Base-by-base conservation (phyloP, 1,140 invertebrate species). In the Meloidogyne floridensis region DNA sequence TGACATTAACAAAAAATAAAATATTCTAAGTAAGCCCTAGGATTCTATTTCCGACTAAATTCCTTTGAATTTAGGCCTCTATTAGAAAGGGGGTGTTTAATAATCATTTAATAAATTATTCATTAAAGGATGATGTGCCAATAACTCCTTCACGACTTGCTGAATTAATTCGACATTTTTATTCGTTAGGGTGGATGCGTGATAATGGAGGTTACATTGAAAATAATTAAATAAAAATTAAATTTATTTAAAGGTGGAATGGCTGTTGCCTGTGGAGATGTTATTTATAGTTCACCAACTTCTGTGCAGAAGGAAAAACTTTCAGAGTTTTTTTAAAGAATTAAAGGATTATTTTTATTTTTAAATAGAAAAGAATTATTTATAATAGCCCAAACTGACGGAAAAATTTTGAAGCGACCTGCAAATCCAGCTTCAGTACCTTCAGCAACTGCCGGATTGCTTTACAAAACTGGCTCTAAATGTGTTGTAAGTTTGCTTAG, bases 211-310 rank as follows among this genome's bases (percentile, higher is more conserved):
- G 59, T 15, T 32, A 32, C 1, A 1, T 32, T 1, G 2, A 32
- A 15, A 15, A 3, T 15, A 59, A 15, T 65, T 65, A 65, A 65
- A n/a, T 65, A n/a, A 59, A 59, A 59, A 15, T 65, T n/a, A n/a
- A 65, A 59, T 15, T 15, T 59, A 15, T n/a, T 15, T 59, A 15
- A 59, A 59, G 59, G 96, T 69, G 96, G 96, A 74, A 96, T 98
- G 84, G 96, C 94, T 79, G 96, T 75, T 20, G 6, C 96, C 94
- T 91, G 87, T 93, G 85, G 94, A 93, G 20, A 72, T 13, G 93
- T 95, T 91, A 97, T 98, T 86, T 98, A 94, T 87, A 96, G 98
- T 87, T 96, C 97, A 5, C 96, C 97, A 54, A 98, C 96, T 11
- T 96, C 95, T 78, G 96, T 99, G 0, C 97, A 98, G 90, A 99